Conservation (phyloP, 2,113 vertebrate species). For the Eudyptes chrysolophus region DNA sequence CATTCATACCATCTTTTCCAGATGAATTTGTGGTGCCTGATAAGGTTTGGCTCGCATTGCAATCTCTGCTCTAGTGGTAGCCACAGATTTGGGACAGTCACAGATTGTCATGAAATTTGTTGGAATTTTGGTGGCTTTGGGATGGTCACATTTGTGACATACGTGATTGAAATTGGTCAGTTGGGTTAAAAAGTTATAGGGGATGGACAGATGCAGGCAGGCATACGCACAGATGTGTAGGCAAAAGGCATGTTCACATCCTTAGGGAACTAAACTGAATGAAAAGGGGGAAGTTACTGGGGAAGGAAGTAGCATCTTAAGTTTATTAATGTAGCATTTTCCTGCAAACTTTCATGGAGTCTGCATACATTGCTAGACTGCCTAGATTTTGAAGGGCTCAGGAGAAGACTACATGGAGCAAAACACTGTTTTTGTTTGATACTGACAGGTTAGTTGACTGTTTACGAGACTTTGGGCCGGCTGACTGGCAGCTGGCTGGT, state of each 20-base stretch:
- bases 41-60: background rate
- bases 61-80: background rate
- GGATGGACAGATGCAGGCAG: background rate
- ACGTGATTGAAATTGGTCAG: background rate
- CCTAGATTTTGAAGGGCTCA: background rate
- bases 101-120: background rate
- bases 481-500: conserved; percentile 91
- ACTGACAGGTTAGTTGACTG: conserved; percentile 86
- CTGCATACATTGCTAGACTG: background rate
- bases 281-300: background rate
- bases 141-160: background rate
- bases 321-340: background rate
- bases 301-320: background rate
- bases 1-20: background rate
- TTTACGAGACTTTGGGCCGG: conserved; percentile 86
- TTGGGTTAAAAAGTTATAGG: background rate
- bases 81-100: background rate
- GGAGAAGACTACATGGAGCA: background rate
- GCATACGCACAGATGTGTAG: accelerated
- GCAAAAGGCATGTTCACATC: background rate
- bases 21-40: background rate
- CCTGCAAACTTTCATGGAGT: background rate
- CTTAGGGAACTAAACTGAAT: background rate
- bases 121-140: background rate
- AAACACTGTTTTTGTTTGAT: background rate